Evolutionary conservation across 2,113 vertebrate genomes (phyloP).

Genomic region (Pagrus major): DNA sequence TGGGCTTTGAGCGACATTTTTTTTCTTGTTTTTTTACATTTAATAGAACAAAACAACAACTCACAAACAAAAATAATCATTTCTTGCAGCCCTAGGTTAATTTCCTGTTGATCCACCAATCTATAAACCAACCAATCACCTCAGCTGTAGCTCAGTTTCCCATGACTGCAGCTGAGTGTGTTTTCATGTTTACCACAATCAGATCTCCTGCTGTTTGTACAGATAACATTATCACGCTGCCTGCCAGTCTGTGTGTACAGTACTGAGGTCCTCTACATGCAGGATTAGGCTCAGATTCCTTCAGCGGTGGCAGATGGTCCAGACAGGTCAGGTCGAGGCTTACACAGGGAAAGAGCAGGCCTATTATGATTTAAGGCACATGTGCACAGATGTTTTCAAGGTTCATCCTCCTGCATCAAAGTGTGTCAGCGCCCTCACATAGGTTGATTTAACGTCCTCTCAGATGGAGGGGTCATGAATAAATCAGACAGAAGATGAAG

Average conservation of each 20-base stretch:
- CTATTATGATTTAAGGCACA: constrained; percentile 18
- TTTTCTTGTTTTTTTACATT: too few relatives aligned
- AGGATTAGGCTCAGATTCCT: constrained; percentile 45
- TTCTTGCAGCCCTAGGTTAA: too few relatives aligned
- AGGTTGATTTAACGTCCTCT: not conserved
- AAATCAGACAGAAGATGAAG: constrained; percentile 35
- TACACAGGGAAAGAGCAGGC: constrained; percentile 15
- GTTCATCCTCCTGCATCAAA: constrained; percentile 3
- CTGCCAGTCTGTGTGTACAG: not conserved
- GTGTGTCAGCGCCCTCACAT: not conserved
- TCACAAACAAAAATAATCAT: too few relatives aligned
- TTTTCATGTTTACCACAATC: not conserved
- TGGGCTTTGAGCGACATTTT: too few relatives aligned
- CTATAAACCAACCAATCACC: too few relatives aligned
- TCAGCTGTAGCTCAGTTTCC: not conserved
- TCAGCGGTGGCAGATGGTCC: constrained; percentile 38
- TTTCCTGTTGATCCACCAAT: too few relatives aligned
- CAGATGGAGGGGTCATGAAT: constrained; percentile 30
- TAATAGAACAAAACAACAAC: too few relatives aligned
- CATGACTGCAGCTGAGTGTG: not conserved
- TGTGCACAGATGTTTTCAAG: not conserved
- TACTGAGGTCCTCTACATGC: not conserved
- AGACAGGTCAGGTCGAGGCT: constrained; percentile 2
- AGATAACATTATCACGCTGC: not conserved
- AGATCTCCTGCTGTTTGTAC: constrained; percentile 12